Conservation (phyloP, 2,113 vertebrate genomes). For the Amblyopsis rosae region DNA sequence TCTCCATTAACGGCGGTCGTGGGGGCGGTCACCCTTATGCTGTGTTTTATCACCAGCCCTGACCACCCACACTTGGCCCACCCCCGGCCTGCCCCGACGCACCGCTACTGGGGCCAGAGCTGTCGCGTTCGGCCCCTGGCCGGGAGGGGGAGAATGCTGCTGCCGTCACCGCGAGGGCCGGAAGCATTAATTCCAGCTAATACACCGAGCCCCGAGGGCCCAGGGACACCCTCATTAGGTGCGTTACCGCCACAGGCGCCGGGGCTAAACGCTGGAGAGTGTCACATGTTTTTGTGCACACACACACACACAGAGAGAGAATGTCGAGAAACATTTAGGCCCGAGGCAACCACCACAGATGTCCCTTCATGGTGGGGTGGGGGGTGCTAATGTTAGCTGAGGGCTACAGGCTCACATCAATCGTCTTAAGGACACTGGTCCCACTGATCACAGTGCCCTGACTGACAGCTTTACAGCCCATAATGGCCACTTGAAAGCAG, state of each 20-base stretch:
- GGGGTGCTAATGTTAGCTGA: not conserved
- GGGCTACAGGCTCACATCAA: conserved; percentile 44
- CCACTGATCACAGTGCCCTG: conserved; percentile 37
- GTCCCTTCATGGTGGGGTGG: conserved; percentile 57
- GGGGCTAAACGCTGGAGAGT: conserved; percentile 59
- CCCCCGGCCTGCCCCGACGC: conserved; percentile 25
- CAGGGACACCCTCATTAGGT: conserved; percentile 61
- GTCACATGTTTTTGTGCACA: conserved; percentile 63
- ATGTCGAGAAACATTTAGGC: conserved; percentile 57
- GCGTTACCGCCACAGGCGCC: conserved; percentile 40
- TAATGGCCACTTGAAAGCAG: conserved; percentile 26
- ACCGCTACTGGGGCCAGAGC: conserved; percentile 49
- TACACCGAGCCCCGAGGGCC: conserved; percentile 56
- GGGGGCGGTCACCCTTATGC: conserved; percentile 32
- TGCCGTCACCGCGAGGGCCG: conserved; percentile 35
- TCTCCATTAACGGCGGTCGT: conserved; percentile 29
- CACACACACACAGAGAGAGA: conserved; percentile 44
- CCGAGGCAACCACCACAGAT: conserved; percentile 64
- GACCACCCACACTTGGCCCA: conserved; percentile 71
- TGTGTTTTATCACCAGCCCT: conserved; percentile 62
- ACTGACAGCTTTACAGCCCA: conserved; percentile 36
- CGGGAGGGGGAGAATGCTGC: not conserved
- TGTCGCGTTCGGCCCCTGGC: conserved; percentile 51
- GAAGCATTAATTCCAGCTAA: conserved; percentile 72
- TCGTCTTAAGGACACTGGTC: conserved; percentile 41